Percentiles rank a stretch among this genome's conserved stretches.
These are phyloP conservation scores for Cyprinodon variegatus DNA, from an alignment of 2,113 vertebrate genomes.

Conservation along the genomic window DNA sequence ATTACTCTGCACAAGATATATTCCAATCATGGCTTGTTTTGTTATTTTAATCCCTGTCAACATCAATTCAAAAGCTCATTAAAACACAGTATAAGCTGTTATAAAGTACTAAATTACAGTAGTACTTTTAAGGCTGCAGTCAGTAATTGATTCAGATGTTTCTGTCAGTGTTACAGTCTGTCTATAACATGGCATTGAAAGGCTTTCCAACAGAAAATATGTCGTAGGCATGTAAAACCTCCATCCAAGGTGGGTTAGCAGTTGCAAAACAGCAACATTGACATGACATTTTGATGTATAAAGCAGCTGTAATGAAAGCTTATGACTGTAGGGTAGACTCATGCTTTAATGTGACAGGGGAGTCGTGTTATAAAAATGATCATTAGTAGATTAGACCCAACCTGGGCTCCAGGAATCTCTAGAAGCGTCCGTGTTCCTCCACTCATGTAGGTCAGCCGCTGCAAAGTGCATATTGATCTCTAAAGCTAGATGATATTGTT, in stretches of 20 bases:
- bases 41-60: not conserved
- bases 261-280: not conserved
- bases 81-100: too few species aligned
- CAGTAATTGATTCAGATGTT: too few species aligned
- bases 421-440: conserved; percentile 44
- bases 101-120: too few species aligned
- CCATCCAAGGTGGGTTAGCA: not conserved
- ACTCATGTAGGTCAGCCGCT: conserved; percentile 70
- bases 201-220: not conserved
- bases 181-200: not conserved
- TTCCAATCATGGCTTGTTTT: not conserved
- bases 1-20: not conserved
- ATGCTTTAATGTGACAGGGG: not conserved
- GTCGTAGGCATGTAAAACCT: not conserved
- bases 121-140: too few species aligned
- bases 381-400: conserved; percentile 26
- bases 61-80: too few species aligned
- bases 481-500: conserved; percentile 72
- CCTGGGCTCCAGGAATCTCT: conserved; percentile 43
- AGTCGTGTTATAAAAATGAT: conserved; percentile 30
- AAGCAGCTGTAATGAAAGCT: not conserved
- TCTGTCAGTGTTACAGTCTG: not conserved
- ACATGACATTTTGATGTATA: not conserved
- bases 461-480: conserved; percentile 76
- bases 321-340: not conserved